phyloP scores from a whole-genome alignment of 2,888 invertebrate genomes.

The Leptopterna dolabrata region DNA sequence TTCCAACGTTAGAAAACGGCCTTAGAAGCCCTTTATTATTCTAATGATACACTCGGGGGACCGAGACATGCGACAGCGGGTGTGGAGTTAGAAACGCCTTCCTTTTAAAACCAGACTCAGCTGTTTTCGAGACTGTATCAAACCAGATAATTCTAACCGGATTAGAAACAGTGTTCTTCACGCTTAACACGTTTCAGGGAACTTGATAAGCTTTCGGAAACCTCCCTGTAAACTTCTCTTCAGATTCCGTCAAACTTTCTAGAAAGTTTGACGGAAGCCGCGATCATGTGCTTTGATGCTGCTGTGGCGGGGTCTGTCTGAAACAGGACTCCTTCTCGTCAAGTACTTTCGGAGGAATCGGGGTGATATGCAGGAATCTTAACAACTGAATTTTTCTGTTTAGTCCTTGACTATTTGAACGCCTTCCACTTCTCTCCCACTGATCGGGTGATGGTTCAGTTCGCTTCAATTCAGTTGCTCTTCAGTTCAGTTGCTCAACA shows the following conservation, averaged over 20 bases:
- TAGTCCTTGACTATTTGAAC: neutral
- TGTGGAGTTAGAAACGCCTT: neutral
- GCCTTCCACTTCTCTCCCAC: too few relatives aligned
- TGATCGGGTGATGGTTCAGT: too few relatives aligned
- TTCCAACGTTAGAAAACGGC: neutral
- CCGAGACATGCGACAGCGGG: neutral
- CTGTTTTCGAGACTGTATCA: neutral
- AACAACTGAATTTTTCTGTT: neutral
- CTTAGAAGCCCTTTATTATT: conserved; percentile 9
- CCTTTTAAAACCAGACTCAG: neutral
- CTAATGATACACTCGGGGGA: conserved; percentile 4
- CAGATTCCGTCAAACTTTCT: too few relatives aligned
- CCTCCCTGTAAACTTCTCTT: neutral
- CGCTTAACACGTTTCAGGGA: neutral
- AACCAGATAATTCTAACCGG: neutral
- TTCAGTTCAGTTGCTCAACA: too few relatives aligned
- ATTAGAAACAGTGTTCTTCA: neutral
- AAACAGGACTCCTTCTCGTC: neutral
- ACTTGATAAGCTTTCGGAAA: neutral
- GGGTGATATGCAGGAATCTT: neutral
- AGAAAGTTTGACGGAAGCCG: neutral
- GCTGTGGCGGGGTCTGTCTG: neutral
- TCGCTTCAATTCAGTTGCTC: too few relatives aligned
- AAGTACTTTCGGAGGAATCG: neutral
- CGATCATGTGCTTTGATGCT: neutral